Conservation (phyloP, 2,113 vertebrate genomes). For the Todiramphus chloris region DNA sequence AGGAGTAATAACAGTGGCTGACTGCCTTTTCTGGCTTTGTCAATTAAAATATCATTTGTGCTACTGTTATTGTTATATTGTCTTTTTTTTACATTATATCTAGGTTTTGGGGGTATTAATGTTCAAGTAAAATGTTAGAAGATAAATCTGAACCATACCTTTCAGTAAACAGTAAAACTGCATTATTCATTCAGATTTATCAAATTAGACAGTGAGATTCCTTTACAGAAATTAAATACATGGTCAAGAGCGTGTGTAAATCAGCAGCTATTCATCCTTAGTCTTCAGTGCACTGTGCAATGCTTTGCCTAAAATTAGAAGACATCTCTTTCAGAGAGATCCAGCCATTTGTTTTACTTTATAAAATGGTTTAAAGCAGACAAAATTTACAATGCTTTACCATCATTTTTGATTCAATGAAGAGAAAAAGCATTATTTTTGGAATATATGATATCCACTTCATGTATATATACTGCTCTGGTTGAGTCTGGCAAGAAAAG, state of each 20-base stretch:
- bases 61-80: background rate
- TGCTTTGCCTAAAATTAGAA: background rate
- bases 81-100: background rate
- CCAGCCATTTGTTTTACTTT: slow-evolving; percentile 11
- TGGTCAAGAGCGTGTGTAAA: background rate
- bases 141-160: background rate
- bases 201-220: background rate
- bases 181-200: background rate
- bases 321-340: background rate
- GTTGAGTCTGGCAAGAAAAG: background rate
- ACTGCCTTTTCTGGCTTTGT: background rate
- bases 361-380: background rate
- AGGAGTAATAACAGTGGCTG: background rate
- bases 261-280: background rate
- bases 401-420: background rate
- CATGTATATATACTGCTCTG: background rate
- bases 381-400: background rate
- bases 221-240: background rate
- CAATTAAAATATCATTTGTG: background rate
- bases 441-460: background rate
- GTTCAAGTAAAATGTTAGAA: background rate
- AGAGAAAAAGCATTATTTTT: background rate
- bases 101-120: background rate
- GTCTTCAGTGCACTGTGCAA: background rate
- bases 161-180: background rate